Percentiles rank a stretch among this genome's conserved stretches.
Evolutionary conservation across 2,888 invertebrate genomes (phyloP).

Genomic region (Macroteleia sp.): DNA sequence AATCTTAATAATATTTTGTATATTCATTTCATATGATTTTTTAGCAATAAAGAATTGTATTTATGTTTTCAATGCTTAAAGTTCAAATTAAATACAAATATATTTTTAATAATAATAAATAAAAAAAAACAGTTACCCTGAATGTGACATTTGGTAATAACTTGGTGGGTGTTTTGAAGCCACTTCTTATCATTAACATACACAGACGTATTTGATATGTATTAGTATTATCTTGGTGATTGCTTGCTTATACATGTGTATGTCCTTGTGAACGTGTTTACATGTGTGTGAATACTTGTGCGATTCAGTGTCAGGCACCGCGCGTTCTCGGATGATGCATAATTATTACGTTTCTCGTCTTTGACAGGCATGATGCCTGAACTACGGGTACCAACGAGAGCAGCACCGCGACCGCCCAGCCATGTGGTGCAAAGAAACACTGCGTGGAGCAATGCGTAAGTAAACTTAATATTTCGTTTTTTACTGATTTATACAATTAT

Average conservation of each 20-base stretch:
- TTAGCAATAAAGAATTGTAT: too few species aligned
- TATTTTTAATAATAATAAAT: too few species aligned
- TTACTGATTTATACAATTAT: too few species aligned
- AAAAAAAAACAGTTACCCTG: neutral
- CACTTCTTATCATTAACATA: constrained; percentile 30
- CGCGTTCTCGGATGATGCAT: constrained; percentile 27
- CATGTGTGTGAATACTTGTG: constrained; percentile 36
- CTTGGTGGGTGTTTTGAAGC: constrained; percentile 28
- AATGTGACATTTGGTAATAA: constrained; percentile 12
- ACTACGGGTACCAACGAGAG: constrained; percentile 87
- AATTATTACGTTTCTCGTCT: constrained; percentile 43
- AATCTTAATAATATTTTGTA: too few species aligned
- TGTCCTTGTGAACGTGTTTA: constrained; percentile 20
- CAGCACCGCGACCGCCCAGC: constrained; percentile 86
- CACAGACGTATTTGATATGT: constrained; percentile 11
- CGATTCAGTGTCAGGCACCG: constrained; percentile 66
- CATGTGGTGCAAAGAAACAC: constrained; percentile 61
- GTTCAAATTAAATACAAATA: too few species aligned
- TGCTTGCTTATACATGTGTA: neutral
- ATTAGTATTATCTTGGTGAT: constrained; percentile 11
- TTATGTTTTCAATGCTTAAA: too few species aligned
- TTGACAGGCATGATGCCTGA: constrained; percentile 81
- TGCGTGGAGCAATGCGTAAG: constrained; percentile 77
- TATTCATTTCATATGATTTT: too few species aligned
- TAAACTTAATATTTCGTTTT: too few species aligned